A percentile compares a stretch with the other conserved stretches of the same genome.
Conservation (phyloP, 2,888 invertebrate genomes). For the Tupiocoris notatus region DNA sequence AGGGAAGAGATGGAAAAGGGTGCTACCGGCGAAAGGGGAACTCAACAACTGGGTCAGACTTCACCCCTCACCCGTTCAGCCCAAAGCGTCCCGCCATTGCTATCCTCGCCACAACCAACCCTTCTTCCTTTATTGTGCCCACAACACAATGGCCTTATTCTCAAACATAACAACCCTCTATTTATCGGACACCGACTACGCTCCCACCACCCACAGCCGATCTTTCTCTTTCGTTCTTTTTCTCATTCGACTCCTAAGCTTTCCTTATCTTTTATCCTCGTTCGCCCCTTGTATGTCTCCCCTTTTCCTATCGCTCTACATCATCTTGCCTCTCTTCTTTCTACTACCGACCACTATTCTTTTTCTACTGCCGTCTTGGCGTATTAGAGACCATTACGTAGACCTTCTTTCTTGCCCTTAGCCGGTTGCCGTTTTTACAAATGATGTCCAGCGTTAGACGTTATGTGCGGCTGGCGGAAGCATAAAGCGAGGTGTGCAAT, state of each 20-base stretch:
- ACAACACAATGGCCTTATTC: slow-evolving; percentile 41
- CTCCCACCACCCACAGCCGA: neutral
- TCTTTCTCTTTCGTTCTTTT: neutral
- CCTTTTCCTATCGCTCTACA: neutral
- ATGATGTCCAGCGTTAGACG: slow-evolving; percentile 5
- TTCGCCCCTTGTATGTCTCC: neutral
- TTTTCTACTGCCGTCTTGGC: neutral
- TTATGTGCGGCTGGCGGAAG: neutral
- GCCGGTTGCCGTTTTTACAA: slow-evolving; percentile 24
- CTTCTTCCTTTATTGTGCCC: slow-evolving; percentile 31
- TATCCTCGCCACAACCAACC: neutral
- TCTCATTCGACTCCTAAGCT: neutral
- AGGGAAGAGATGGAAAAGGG: neutral
- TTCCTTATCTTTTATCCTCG: neutral
- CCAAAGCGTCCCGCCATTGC: neutral
- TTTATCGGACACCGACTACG: slow-evolving; percentile 33
- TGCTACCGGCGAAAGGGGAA: neutral
- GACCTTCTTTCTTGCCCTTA: slow-evolving; percentile 28
- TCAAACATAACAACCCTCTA: slow-evolving; percentile 41
- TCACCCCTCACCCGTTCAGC: neutral
- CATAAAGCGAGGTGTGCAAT: neutral
- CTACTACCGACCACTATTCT: neutral
- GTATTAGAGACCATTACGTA: slow-evolving; percentile 27
- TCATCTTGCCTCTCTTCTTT: neutral
- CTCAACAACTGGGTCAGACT: slow-evolving; percentile 36